Evolutionary conservation across 1,140 invertebrate species (phyloP).

Genomic region (Charaxes varanes): DNA sequence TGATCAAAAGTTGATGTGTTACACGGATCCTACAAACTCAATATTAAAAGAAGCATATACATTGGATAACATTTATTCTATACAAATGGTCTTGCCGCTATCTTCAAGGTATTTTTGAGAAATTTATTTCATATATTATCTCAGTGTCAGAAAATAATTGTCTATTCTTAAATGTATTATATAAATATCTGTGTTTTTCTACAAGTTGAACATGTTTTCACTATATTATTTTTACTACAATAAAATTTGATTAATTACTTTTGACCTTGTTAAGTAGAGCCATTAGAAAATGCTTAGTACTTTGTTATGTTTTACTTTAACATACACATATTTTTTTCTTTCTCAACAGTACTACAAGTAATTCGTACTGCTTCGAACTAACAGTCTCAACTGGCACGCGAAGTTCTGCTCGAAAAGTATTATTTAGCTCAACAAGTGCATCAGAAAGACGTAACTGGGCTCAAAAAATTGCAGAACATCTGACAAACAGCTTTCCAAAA

Average conservation of each 20-base stretch:
- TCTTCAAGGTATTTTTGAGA: constrained; percentile 58
- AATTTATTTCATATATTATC: not conserved
- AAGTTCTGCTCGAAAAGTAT: constrained; percentile 36
- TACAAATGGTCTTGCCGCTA: constrained; percentile 55
- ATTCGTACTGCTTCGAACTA: constrained; percentile 57
- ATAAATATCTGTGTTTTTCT: constrained; percentile 3
- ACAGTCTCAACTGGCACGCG: constrained; percentile 32
- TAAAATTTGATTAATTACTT: no score
- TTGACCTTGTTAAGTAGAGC: no score
- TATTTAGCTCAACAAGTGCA: constrained; percentile 52
- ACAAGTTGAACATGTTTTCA: no score
- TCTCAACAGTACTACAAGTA: constrained; percentile 38
- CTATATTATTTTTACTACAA: no score
- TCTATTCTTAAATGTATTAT: not conserved
- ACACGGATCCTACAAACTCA: constrained; percentile 49
- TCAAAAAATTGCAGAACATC: constrained; percentile 52
- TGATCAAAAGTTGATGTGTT: constrained; percentile 60
- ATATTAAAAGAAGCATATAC: constrained; percentile 52
- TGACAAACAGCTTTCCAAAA: constrained; percentile 40
- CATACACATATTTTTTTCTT: constrained; percentile 8
- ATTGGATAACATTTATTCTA: constrained; percentile 49
- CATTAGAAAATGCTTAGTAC: no score
- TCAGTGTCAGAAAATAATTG: not conserved
- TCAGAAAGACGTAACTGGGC: constrained; percentile 55
- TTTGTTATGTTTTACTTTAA: no score